phyloP scores from a whole-genome alignment of 2,888 invertebrate species.

The Chromoteleia sp. region DNA sequence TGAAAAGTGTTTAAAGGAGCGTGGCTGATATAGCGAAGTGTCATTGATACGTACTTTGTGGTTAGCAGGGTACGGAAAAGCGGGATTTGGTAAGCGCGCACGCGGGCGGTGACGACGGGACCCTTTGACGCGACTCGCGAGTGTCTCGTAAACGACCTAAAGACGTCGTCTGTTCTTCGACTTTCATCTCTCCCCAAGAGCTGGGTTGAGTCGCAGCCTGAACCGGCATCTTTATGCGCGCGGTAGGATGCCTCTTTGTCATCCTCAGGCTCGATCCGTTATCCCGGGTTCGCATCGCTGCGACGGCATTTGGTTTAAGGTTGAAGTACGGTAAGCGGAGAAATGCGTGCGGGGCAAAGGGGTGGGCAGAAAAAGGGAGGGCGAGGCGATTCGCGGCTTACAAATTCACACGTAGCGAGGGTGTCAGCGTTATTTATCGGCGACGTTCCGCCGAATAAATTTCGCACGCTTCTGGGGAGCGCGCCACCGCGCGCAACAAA shows the following conservation, averaged over 20 bases:
- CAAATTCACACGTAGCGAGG: slow-evolving; percentile 72
- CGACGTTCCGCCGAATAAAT: slow-evolving; percentile 71
- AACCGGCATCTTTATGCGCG: slow-evolving; percentile 73
- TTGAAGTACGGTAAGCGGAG: slow-evolving; percentile 66
- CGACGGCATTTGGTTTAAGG: slow-evolving; percentile 72
- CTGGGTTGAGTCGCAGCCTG: slow-evolving; percentile 35
- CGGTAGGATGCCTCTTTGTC: slow-evolving; percentile 72
- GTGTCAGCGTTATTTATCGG: slow-evolving; percentile 73
- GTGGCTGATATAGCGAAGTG: slow-evolving; percentile 14
- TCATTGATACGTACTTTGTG: slow-evolving; percentile 44
- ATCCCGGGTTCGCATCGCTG: slow-evolving; percentile 64
- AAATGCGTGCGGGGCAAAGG: slow-evolving; percentile 55
- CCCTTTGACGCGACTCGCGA: slow-evolving; percentile 65
- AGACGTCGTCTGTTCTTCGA: slow-evolving; percentile 64
- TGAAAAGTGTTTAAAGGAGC: slow-evolving; percentile 3
- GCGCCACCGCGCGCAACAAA: slow-evolving; percentile 56
- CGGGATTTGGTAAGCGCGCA: slow-evolving; percentile 40
- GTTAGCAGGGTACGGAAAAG: no score
- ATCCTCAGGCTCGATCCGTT: slow-evolving; percentile 72
- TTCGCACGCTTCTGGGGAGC: slow-evolving; percentile 66
- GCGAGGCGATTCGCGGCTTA: slow-evolving; percentile 70
- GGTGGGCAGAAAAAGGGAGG: slow-evolving; percentile 52
- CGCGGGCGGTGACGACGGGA: slow-evolving; percentile 30
- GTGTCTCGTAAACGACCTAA: slow-evolving; percentile 70
- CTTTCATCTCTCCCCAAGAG: slow-evolving; percentile 66